phyloP scores from a whole-genome alignment of 2,888 invertebrate species.

The Phlogophora meticulosa region DNA sequence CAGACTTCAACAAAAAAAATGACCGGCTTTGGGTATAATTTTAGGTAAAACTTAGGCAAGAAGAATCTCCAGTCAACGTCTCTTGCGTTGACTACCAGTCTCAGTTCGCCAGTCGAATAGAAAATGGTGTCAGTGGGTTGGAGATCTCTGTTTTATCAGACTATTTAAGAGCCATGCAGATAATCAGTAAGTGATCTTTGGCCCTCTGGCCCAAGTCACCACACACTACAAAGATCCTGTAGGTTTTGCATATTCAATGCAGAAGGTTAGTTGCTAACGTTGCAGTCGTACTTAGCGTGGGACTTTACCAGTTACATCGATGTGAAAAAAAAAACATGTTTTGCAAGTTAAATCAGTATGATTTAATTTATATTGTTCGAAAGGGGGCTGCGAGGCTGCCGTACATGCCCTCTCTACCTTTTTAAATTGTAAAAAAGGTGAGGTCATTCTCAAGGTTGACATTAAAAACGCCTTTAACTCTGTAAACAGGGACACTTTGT shows the following conservation, averaged over 20 bases:
- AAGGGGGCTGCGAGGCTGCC: too few relatives aligned
- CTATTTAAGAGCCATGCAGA: neutral
- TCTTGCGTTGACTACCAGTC: too few relatives aligned
- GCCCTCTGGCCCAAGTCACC: neutral
- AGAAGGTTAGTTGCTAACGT: neutral
- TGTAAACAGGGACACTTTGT: too few relatives aligned
- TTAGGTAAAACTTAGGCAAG: too few relatives aligned
- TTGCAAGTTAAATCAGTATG: neutral
- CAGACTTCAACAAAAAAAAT: neutral
- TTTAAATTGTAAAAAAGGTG: too few relatives aligned
- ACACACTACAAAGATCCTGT: neutral
- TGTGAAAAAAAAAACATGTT: neutral
- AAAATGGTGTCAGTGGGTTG: neutral
- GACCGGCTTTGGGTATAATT: neutral
- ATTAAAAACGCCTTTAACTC: too few relatives aligned
- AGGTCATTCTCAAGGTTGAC: too few relatives aligned
- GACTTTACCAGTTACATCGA: neutral
- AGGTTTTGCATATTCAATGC: neutral
- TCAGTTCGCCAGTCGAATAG: neutral
- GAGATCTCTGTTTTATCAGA: neutral
- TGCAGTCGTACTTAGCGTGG: too few relatives aligned
- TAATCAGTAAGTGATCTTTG: neutral
- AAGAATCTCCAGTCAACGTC: too few relatives aligned
- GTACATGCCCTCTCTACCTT: too few relatives aligned
- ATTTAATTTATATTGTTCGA: conserved; percentile 13